A percentile compares a stretch with the other conserved stretches of the same genome.
phyloP scores from a whole-genome alignment of 2,888 invertebrate species.

The Chloroclystis v-ata region DNA sequence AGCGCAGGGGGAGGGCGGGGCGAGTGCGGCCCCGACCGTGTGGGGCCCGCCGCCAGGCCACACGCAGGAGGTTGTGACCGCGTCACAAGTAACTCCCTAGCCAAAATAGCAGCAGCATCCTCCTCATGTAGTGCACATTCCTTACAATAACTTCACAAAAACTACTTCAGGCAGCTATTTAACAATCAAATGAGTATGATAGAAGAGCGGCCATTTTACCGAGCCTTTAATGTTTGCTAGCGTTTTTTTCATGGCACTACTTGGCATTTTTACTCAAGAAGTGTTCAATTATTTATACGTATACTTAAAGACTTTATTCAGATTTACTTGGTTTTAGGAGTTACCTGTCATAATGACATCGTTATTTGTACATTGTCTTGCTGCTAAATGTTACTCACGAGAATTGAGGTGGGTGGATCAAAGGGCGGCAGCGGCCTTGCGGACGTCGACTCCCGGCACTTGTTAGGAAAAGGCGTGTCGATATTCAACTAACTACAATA shows the following conservation, averaged over 20 bases:
- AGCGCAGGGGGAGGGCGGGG: conserved; percentile 78
- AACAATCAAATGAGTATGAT: not conserved
- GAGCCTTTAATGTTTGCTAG: no score
- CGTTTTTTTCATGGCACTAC: not conserved
- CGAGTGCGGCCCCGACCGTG: conserved; percentile 74
- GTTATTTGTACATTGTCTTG: conserved; percentile 25
- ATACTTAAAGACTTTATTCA: no score
- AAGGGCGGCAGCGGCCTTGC: conserved; percentile 76
- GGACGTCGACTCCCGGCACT: conserved; percentile 75
- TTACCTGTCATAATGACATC: no score
- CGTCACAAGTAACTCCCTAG: conserved; percentile 75
- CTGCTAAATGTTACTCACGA: conserved; percentile 70
- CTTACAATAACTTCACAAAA: no score
- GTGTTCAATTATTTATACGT: no score
- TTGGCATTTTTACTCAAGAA: not conserved
- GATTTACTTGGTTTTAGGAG: no score
- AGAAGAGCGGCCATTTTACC: conserved; percentile 23
- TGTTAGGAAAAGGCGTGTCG: conserved; percentile 79
- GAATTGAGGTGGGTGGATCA: conserved; percentile 77
- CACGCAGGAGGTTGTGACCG: conserved; percentile 80
- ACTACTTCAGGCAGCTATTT: no score
- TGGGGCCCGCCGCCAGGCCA: conserved; percentile 79
- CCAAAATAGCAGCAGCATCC: conserved; percentile 65
- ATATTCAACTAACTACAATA: conserved; percentile 56
- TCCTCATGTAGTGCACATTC: conserved; percentile 30